These are phyloP conservation scores for Lordiphosa fenestrarum DNA, from an alignment of 2,888 invertebrate species.

Conservation along the genomic window DNA sequence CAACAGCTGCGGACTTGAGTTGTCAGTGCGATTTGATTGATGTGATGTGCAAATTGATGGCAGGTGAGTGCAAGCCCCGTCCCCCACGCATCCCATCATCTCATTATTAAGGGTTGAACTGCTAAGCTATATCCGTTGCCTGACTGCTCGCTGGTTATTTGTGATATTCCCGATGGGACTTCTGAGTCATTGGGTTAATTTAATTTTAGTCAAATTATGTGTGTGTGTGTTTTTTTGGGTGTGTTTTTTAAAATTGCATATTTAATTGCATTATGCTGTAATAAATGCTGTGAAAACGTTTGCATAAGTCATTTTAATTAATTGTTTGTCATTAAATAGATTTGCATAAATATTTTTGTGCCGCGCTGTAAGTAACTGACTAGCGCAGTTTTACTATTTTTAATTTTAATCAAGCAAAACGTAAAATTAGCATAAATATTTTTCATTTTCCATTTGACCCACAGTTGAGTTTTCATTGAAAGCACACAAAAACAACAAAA, in stretches of 20 bases:
- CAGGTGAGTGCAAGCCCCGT: slow-evolving; percentile 74
- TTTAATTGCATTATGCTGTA: slow-evolving; percentile 51
- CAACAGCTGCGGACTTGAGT: slow-evolving; percentile 78
- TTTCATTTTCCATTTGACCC: slow-evolving; percentile 22
- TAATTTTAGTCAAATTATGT: slow-evolving; percentile 27
- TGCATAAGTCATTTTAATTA: slow-evolving; percentile 71
- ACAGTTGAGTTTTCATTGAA: slow-evolving; percentile 5
- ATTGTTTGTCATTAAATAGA: slow-evolving; percentile 73
- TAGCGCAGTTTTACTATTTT: slow-evolving; percentile 35
- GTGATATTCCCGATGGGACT: slow-evolving; percentile 15
- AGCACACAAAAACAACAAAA: not conserved
- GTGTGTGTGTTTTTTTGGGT: slow-evolving; percentile 7
- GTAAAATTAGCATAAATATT: slow-evolving; percentile 64
- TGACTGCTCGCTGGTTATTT: slow-evolving; percentile 38
- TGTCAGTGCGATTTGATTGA: slow-evolving; percentile 80
- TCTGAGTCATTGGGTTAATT: slow-evolving; percentile 39
- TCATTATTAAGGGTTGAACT: slow-evolving; percentile 4
- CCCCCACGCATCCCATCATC: slow-evolving; percentile 4
- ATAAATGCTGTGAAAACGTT: slow-evolving; percentile 55
- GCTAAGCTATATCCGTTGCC: slow-evolving; percentile 15
- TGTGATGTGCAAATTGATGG: slow-evolving; percentile 78
- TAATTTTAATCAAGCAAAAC: slow-evolving; percentile 61
- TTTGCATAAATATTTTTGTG: slow-evolving; percentile 66
- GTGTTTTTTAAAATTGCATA: slow-evolving; percentile 37
- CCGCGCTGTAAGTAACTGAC: slow-evolving; percentile 27